Evolutionary conservation across 2,113 vertebrate species (phyloP), one percentile per base, ranked within the genome.

Genomic region (Potamarius usumacintae): DNA sequence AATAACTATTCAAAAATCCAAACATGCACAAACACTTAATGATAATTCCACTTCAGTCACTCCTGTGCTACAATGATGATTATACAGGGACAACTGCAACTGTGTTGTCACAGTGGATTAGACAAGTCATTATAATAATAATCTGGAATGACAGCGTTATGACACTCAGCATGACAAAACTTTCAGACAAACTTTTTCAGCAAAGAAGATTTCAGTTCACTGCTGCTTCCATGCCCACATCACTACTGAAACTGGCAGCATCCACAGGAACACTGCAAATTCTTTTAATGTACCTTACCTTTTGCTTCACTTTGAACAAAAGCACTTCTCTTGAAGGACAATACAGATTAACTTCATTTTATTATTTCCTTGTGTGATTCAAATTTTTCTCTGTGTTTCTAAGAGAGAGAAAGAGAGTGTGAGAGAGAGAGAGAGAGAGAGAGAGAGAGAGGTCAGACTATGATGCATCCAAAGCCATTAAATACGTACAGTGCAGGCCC

Each of bases 161-260:
- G 90, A 83, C 87, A 88, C 86, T 92, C 82, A 85, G 86, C 65
- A 86, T 88, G 63, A 88, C 85, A 91, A 89, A 92, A 86, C 85
- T 74, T 87, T 85, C 80, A 60, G n/a, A 77, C n/a, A 79, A 85
- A 92, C 85, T 65, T 88, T 87, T 34, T 11, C 62, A 91, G 83
- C 87, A 92, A 92, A 91, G 84, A 85, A 91, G 90, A 91, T 91
- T 90, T 93, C 89, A 93, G 71, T 87, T 89, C 78, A 87, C 83
- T 88, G 88, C 17, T 92, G 87, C 84, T 30, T 91, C 85, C 80
- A 84, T 57, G 83, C 86, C 42, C 67, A 65, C 60, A 60, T 83
- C 76, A 90, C 72, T 90, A 63, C 81, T 87, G 83, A 85, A 88
- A 88, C 86, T 1, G 87, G 77, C 15, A 77, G 22, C 88, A 81